A percentile compares a stretch with the other conserved stretches of the same genome.
These are phyloP conservation scores for Cichlasoma orientale DNA, from an alignment of 2,797 vertebrate species.

Conservation along the genomic window DNA sequence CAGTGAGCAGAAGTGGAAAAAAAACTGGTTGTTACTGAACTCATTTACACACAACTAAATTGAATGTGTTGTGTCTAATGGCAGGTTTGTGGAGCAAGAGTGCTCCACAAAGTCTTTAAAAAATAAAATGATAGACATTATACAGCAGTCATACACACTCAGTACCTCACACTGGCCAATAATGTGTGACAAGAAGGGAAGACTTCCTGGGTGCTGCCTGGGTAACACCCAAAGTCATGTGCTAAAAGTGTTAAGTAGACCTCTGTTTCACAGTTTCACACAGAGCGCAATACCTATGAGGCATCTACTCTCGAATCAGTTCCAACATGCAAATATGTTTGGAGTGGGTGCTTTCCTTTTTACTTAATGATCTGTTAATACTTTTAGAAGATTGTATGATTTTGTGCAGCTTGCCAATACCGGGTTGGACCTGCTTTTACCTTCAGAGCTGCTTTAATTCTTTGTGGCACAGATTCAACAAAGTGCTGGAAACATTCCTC, in stretches of 20 bases:
- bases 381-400: neutral
- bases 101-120: neutral
- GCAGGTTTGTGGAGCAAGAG: neutral
- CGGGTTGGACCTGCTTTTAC: neutral
- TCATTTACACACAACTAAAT: neutral
- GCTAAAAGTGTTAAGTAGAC: neutral
- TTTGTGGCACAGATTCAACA: neutral
- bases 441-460: neutral
- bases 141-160: neutral
- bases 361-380: neutral
- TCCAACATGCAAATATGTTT: neutral
- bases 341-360: neutral
- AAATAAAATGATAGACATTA: neutral
- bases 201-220: neutral
- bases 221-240: neutral
- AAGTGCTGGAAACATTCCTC: no score
- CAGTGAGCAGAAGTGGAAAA: neutral
- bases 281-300: neutral
- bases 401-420: neutral
- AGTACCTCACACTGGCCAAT: neutral
- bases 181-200: neutral
- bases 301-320: neutral
- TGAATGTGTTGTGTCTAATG: neutral
- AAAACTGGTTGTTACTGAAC: neutral
- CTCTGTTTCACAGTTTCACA: neutral